These are phyloP conservation scores for Caenorhabditis doughertyi DNA, from an alignment of 2,888 invertebrate species.

Conservation along the genomic window DNA sequence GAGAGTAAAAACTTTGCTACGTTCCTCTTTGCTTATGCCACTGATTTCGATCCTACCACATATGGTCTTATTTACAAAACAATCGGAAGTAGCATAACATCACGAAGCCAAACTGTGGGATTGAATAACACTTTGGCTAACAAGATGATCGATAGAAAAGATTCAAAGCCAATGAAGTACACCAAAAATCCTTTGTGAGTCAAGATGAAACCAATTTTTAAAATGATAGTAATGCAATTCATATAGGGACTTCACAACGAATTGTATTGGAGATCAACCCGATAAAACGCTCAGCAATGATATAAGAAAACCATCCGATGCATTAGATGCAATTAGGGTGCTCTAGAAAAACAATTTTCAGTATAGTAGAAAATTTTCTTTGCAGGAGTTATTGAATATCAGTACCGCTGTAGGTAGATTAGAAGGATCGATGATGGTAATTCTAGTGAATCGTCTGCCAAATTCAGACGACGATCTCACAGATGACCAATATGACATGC, in stretches of 20 bases:
- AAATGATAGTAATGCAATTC: not conserved
- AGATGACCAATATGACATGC: not conserved
- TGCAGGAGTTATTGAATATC: not conserved
- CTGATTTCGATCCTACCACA: slow-evolving; percentile 14
- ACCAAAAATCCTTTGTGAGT: not conserved
- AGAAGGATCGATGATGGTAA: slow-evolving; percentile 9
- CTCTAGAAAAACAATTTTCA: not conserved
- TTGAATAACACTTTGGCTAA: not conserved
- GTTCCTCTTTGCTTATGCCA: slow-evolving; percentile 46
- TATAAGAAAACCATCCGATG: not conserved
- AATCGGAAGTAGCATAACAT: not conserved
- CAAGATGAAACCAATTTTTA: not conserved
- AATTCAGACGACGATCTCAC: not conserved
- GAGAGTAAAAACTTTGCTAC: not conserved
- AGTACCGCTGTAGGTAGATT: not conserved
- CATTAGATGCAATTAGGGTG: slow-evolving; percentile 7
- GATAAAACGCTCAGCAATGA: not conserved
- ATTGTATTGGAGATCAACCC: not conserved
- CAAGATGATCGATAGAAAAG: not conserved
- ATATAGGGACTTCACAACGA: slow-evolving; percentile 1
- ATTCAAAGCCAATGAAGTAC: not conserved
- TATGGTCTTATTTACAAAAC: slow-evolving; percentile 1
- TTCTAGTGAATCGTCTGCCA: slow-evolving; percentile 35
- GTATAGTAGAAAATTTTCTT: too few species aligned
- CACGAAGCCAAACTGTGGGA: not conserved